Evolutionary conservation across 2,797 vertebrate genomes (phyloP), one percentile per base, ranked within the genome.

Genomic region (Avahi laniger): DNA sequence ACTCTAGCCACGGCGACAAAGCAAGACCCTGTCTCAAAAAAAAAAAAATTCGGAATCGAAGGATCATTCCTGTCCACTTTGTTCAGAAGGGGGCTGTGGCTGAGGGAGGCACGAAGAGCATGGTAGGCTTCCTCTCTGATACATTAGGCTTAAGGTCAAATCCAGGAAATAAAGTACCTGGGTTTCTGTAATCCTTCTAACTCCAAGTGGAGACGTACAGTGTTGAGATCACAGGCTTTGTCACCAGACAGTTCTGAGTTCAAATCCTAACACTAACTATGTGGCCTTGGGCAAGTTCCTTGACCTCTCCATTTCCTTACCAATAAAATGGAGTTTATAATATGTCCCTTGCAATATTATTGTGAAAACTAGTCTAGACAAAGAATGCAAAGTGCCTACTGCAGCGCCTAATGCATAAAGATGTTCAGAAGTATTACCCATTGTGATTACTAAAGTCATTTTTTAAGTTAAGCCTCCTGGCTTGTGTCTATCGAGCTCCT

Each of bases 401-500:
- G 18, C 10, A 92, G 33, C 63, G 50, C 52, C n/a, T 65, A 89
- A 61, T 72, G 41, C 54, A 78, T 82, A 65, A 85, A 85, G 30
- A 48, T 38, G 35, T 50, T 93, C 38, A 72, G 52, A 67, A 41
- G n/a, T 48, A 78, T 52, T 83, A 84, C 75, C 72, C 93, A 15
- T 63, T 89, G 24, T 63, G 65, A 88, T 81, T 70, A 46, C 30
- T 94, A 59, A 90, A 83, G 54, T 90, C 33, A 86, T 28, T 54
- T 95, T 65, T 89, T 54, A 79, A 72, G 28, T 81, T 85, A 91
- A 96, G 91, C 61, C 41, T 95, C 73, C 79, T 82, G 43, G 46
- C 69, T 84, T 96, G 35, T 91, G 73, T 76, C 61, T 35, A 83
- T 69, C 67, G 84, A 93, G 43, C 57, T 82, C 46, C 41, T 61